These are phyloP conservation scores for Clanis bilineata DNA, from an alignment of 2,888 invertebrate species.

Conservation along the genomic window DNA sequence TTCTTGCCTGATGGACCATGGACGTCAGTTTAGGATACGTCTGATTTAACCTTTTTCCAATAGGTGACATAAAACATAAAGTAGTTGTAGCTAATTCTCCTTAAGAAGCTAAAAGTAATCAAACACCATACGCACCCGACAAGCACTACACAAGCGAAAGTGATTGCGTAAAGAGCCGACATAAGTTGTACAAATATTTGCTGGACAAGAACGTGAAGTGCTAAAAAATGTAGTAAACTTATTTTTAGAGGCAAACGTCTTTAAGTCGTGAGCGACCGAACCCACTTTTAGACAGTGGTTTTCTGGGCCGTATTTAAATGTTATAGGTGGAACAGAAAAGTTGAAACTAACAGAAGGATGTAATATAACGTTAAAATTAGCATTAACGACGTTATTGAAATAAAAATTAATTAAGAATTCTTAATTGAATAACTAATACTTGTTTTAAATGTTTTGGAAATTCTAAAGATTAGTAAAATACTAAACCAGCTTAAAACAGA, in stretches of 20 bases:
- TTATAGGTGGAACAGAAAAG: no score
- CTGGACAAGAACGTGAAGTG: background rate
- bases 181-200: background rate
- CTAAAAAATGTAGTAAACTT: background rate
- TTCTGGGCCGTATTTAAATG: no score
- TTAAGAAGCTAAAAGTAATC: background rate
- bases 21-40: no score
- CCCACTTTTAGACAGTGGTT: background rate
- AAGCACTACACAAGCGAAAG: background rate
- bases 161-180: background rate
- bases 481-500: background rate
- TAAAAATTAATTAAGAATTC: background rate
- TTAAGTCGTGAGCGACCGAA: background rate
- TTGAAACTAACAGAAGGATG: no score
- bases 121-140: background rate
- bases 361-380: no score
- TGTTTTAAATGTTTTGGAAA: constrained; percentile 2
- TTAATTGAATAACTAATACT: background rate
- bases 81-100: background rate
- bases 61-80: background rate
- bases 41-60: no score
- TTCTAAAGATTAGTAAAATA: background rate
- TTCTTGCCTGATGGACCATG: no score
- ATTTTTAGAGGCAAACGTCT: background rate
- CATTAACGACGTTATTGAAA: background rate